Base-by-base conservation (phyloP, 2,113 vertebrate species). In the Emydura subglobosa region DNA sequence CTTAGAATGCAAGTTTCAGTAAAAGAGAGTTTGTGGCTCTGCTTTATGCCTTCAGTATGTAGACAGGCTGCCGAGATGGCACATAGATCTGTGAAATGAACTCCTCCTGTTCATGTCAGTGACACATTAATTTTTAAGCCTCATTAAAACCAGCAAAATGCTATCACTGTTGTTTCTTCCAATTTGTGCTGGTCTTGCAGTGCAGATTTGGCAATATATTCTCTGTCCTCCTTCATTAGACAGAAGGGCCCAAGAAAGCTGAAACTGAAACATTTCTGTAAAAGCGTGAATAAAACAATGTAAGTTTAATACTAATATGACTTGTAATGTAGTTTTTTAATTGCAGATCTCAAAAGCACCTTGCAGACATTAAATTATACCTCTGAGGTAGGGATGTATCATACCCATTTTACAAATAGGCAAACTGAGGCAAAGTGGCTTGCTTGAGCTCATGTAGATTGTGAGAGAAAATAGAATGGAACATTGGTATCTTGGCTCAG, bases 131-230 rank as follows among this genome's bases (percentile, higher is more conserved):
- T 94, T 93, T 83, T 88, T 47, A 89, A 92, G 54, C 17, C 78
- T 93, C 91, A 94, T 79, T 84, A 92, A 82, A 59, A 49, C 47
- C 4, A 89, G 49, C 2, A 7, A 86, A 91, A 51, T 47, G 54
- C 79, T 54, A 68, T 14, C 17, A 51, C 31, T 85, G 78, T 93
- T 97, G 82, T 95, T 93, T 47, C 5, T 47, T 94, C 94, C 95
- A 76, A 88, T 97, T 94, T 96, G 83, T 39, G 90, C 79, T 89
- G 2, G 0, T 61, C 87, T 94, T 80, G 88, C 82, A 85, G 68
- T 85, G 82, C 90, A 68, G 86, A 87, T 55, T 4, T 90, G 84
- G 39, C 78, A 47, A 49, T 55, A 80, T 87, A 59, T 94, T 61
- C 51, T 55, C 29, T 51, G 3, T n/a, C 76, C 59, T 25, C 55